These are phyloP conservation scores for Bubo blakistoni DNA, from an alignment of 2,113 vertebrate genomes.

Conservation along the genomic window DNA sequence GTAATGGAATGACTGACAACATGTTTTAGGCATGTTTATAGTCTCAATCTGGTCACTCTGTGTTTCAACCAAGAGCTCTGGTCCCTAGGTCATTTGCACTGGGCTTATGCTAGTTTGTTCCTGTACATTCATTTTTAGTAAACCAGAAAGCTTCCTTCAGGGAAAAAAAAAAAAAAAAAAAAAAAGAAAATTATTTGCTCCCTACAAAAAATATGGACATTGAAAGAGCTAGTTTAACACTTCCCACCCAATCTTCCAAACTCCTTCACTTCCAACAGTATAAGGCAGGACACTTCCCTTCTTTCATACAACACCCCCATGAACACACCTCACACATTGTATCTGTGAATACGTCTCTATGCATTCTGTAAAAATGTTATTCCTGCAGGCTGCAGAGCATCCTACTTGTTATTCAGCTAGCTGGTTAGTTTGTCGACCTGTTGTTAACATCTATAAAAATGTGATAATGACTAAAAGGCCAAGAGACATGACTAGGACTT, in stretches of 20 bases:
- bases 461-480: slow-evolving; percentile 8
- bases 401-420: slow-evolving; percentile 1
- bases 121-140: not conserved
- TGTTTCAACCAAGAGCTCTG: not conserved
- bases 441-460: slow-evolving; percentile 32
- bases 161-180: not conserved
- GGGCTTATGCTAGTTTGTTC: not conserved
- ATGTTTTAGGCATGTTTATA: not conserved
- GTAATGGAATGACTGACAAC: not conserved
- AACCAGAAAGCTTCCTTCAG: not conserved
- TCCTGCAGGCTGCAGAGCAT: not conserved
- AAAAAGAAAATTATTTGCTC: not conserved
- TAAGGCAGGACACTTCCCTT: not conserved
- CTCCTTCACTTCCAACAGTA: not conserved
- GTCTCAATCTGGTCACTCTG: not conserved
- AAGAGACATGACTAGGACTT: not conserved
- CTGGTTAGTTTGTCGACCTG: not conserved
- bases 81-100: not conserved
- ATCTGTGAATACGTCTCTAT: not conserved
- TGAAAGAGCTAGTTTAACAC: not conserved
- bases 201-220: not conserved
- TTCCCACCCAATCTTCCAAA: not conserved
- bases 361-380: not conserved
- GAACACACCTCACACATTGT: not conserved
- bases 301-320: not conserved